These are phyloP conservation scores for Perognathus longimembris DNA, from an alignment of 2,113 vertebrate species.

Conservation along the genomic window DNA sequence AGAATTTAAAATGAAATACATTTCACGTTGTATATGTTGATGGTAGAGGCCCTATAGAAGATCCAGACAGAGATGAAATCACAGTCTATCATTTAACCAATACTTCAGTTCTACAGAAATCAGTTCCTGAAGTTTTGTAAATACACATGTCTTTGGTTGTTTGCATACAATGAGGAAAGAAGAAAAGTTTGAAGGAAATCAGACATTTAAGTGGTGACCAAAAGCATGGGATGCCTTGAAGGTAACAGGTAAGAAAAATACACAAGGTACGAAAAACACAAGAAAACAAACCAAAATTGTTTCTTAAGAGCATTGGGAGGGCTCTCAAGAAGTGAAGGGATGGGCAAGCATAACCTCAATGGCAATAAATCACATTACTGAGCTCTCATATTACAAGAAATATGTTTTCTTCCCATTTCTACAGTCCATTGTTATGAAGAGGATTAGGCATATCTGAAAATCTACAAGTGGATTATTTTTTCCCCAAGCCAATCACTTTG, in stretches of 20 bases:
- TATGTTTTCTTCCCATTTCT: background rate
- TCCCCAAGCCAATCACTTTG: background rate
- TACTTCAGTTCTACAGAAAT: background rate
- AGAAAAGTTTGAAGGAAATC: background rate
- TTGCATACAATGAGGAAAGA: background rate
- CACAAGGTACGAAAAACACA: background rate
- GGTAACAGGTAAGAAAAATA: background rate
- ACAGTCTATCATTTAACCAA: background rate
- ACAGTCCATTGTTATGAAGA: background rate
- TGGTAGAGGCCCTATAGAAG: background rate
- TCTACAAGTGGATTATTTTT: background rate
- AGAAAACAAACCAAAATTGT: background rate
- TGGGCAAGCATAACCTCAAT: background rate
- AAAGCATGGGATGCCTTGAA: background rate
- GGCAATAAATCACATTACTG: background rate
- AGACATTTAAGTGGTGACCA: background rate
- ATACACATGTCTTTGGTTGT: background rate
- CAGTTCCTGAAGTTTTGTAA: background rate
- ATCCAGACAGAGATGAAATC: background rate
- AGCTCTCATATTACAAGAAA: background rate
- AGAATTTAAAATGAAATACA: background rate
- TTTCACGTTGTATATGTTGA: background rate
- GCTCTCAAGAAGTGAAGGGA: background rate
- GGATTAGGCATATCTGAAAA: background rate
- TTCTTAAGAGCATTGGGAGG: background rate